Conservation (phyloP, 1,140 invertebrate genomes). For the Periplaneta americana region DNA sequence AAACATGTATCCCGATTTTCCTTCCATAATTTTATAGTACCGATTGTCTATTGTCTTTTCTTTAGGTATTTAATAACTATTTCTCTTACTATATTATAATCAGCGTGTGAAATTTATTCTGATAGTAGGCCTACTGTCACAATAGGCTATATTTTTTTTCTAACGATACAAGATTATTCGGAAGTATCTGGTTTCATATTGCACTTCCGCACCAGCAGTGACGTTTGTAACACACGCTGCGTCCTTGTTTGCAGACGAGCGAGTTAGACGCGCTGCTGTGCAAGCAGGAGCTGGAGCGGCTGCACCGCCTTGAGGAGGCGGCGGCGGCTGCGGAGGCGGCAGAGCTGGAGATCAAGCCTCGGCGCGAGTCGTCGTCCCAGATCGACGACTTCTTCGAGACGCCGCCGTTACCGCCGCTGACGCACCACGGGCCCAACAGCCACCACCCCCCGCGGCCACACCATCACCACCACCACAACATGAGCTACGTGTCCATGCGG, state of each 20-base stretch:
- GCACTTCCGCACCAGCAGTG: no score
- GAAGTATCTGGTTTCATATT: no score
- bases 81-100: no score
- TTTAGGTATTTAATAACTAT: no score
- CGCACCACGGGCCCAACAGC: constrained; percentile 13
- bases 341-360: constrained; percentile 43
- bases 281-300: constrained; percentile 48
- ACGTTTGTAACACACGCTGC: no score
- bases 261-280: constrained; percentile 54
- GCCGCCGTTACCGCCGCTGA: constrained; percentile 21
- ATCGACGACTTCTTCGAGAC: constrained; percentile 66
- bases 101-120: no score
- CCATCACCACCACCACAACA: constrained; percentile 26
- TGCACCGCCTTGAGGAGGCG: constrained; percentile 48
- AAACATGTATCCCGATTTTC: no score
- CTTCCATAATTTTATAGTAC: no score
- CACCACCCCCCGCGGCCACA: constrained; percentile 18
- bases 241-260: constrained; percentile 48
- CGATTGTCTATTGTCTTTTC: no score
- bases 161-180: no score
- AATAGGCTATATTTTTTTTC: no score
- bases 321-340: constrained; percentile 25
- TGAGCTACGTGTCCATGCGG: constrained; percentile 47
- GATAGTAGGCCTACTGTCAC: no score
- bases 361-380: constrained; percentile 53